Conservation (phyloP, 2,888 invertebrate genomes). For the Priocnemis perturbator region DNA sequence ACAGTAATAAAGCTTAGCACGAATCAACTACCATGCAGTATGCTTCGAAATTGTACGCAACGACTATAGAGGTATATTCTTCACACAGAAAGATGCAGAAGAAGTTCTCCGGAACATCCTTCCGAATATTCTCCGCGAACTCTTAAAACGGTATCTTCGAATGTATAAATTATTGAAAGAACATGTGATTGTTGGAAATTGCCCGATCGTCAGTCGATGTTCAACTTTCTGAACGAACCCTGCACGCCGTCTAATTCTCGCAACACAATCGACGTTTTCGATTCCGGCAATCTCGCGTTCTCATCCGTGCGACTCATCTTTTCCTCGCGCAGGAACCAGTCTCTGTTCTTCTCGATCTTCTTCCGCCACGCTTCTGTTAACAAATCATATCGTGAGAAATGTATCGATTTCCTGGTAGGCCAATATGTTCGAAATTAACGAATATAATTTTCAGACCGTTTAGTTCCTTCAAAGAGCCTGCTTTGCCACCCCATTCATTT, state of each 20-base stretch:
- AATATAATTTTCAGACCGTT: conserved; percentile 62
- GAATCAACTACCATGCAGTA: too few species aligned
- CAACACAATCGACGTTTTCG: conserved; percentile 54
- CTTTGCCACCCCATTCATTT: conserved; percentile 75
- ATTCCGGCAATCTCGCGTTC: conserved; percentile 59
- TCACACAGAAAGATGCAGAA: too few species aligned
- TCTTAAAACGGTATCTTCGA: too few species aligned
- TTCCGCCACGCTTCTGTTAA: conserved; percentile 65
- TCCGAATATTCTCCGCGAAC: too few species aligned
- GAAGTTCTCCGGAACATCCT: too few species aligned
- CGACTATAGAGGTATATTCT: too few species aligned
- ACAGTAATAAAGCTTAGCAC: too few species aligned
- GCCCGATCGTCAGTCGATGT: conserved; percentile 62
- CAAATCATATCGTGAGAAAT: neutral
- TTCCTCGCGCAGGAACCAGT: conserved; percentile 71
- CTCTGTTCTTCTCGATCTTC: conserved; percentile 67
- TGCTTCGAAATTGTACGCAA: too few species aligned
- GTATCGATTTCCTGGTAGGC: too few species aligned
- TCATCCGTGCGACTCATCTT: conserved; percentile 69
- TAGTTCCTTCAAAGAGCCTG: conserved; percentile 68
- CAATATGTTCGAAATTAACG: too few species aligned
- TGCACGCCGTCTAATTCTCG: conserved; percentile 66
- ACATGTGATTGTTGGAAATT: neutral
- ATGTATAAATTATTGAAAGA: neutral
- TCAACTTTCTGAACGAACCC: conserved; percentile 70